phyloP scores from a whole-genome alignment of 2,797 vertebrate species.

The Garrulus glandarius region DNA sequence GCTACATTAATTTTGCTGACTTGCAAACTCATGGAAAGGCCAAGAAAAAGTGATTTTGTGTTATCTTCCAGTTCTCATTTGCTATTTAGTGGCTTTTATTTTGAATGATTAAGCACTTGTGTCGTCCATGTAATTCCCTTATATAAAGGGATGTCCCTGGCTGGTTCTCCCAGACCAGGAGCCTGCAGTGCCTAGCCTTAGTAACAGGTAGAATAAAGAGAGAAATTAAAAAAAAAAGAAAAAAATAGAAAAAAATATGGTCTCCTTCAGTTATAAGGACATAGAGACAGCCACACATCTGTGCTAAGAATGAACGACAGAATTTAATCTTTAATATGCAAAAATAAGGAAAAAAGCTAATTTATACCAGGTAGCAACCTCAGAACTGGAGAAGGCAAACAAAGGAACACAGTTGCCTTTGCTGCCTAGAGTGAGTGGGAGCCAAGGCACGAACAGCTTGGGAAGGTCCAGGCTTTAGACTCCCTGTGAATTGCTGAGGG shows the following conservation, averaged over 20 bases:
- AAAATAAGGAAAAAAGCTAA: neutral
- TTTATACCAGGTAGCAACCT: neutral
- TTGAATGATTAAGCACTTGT: neutral
- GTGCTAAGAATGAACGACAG: neutral
- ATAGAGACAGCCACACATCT: neutral
- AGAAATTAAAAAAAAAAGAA: neutral
- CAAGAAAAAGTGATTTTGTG: neutral
- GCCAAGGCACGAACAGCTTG: neutral
- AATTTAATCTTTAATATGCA: rapidly evolving
- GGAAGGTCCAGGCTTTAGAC: neutral
- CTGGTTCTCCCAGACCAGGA: neutral
- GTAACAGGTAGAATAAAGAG: neutral
- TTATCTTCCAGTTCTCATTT: neutral
- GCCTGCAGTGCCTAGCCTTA: neutral
- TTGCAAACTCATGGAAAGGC: neutral
- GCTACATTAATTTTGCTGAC: neutral
- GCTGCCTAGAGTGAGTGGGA: neutral
- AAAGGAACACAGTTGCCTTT: neutral
- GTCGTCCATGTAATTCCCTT: neutral
- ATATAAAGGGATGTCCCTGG: neutral
- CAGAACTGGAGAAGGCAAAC: neutral
- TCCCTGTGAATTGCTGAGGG: neutral
- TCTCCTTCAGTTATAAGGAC: neutral
- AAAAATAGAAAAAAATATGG: rapidly evolving
- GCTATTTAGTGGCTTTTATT: neutral